A percentile compares a stretch with the other conserved stretches of the same genome.
These are phyloP conservation scores for Agraylea sexmaculata DNA, from an alignment of 1,140 invertebrate genomes.

Conservation along the genomic window DNA sequence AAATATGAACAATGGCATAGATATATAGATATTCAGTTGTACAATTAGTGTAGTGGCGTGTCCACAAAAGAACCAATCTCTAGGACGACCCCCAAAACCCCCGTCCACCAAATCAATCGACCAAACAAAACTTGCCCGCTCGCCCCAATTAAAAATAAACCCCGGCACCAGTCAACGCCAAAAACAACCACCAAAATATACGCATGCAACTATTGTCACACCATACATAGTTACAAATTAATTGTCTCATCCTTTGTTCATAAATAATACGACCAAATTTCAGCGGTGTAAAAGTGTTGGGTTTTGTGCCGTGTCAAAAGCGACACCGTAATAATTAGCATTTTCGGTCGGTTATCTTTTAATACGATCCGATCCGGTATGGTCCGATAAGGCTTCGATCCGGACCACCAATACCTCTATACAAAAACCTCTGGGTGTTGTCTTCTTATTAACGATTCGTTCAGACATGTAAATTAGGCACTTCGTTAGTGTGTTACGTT, in stretches of 20 bases:
- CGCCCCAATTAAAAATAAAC: slow-evolving; percentile 9
- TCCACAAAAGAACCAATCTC: too few species aligned
- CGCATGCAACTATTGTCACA: not conserved
- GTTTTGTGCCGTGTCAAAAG: too few species aligned
- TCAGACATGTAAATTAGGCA: slow-evolving; percentile 19
- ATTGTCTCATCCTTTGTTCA: not conserved
- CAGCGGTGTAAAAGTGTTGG: too few species aligned
- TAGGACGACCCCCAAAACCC: too few species aligned
- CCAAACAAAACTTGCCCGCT: slow-evolving; percentile 2
- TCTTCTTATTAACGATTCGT: too few species aligned
- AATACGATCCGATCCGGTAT: too few species aligned
- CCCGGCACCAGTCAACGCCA: not conserved
- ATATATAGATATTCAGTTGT: not conserved
- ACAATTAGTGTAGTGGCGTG: not conserved
- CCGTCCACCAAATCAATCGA: not conserved
- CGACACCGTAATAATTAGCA: not conserved
- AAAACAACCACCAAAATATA: not conserved
- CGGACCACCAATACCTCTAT: not conserved
- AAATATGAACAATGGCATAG: too few species aligned
- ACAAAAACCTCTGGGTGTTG: too few species aligned
- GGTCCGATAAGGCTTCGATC: too few species aligned
- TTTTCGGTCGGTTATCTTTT: too few species aligned
- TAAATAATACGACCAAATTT: too few species aligned
- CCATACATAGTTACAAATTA: not conserved
- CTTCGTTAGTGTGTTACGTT: slow-evolving; percentile 21